Evolutionary conservation across 2,888 invertebrate genomes (phyloP).

Genomic region (Ischnura elegans): DNA sequence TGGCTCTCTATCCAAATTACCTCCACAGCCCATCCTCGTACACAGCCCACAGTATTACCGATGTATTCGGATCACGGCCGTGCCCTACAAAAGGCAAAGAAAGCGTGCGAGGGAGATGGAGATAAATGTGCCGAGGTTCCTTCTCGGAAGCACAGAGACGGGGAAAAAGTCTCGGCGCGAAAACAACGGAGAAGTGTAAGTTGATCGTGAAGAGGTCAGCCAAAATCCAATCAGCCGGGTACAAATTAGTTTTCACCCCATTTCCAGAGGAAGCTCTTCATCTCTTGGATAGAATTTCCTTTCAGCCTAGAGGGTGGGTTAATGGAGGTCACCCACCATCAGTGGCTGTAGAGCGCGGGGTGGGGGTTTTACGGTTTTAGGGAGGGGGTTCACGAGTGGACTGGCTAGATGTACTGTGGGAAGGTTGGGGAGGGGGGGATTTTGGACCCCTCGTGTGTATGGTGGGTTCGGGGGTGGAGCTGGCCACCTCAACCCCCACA

Average conservation of each 20-base stretch:
- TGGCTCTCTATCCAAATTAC: too few relatives aligned
- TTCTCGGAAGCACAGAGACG: neutral
- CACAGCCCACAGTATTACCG: too few relatives aligned
- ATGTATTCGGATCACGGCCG: too few relatives aligned
- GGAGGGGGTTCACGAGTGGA: neutral
- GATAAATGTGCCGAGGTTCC: neutral
- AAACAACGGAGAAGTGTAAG: neutral
- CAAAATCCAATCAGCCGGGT: conserved; percentile 41
- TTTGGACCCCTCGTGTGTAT: neutral
- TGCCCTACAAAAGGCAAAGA: too few relatives aligned
- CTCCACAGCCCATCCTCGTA: too few relatives aligned
- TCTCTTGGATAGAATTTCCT: neutral
- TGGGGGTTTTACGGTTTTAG: neutral
- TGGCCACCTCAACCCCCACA: neutral
- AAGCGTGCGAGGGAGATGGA: too few relatives aligned
- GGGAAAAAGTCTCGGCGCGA: neutral
- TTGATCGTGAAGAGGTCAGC: conserved; percentile 1
- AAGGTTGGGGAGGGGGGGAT: neutral
- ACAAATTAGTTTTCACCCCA: conserved; percentile 40
- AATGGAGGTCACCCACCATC: conserved; percentile 41
- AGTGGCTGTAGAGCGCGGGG: neutral
- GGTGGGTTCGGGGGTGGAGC: too few relatives aligned
- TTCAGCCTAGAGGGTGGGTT: conserved; percentile 6
- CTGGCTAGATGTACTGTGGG: neutral
- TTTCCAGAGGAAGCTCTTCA: conserved; percentile 46